A percentile compares a stretch with the other conserved stretches of the same genome.
Evolutionary conservation across 2,888 invertebrate genomes (phyloP).

Genomic region (Drymonia ruficornis): DNA sequence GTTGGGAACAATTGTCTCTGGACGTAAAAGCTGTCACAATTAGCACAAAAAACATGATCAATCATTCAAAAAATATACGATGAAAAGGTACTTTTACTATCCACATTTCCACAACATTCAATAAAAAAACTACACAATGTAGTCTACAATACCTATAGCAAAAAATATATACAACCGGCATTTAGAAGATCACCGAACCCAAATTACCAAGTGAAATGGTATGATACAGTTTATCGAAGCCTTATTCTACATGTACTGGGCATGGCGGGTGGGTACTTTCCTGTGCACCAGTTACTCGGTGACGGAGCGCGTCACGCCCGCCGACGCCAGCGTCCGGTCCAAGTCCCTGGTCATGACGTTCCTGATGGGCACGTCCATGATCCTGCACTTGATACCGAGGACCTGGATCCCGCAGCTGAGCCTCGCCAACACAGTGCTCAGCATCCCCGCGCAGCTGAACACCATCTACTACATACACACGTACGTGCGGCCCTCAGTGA

Average conservation of each 20-base stretch:
- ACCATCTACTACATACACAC: slow-evolving; percentile 48
- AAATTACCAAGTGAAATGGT: slow-evolving; percentile 6
- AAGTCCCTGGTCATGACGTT: slow-evolving; percentile 35
- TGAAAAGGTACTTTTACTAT: neutral
- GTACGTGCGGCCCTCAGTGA: slow-evolving; percentile 41
- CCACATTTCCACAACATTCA: neutral
- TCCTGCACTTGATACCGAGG: slow-evolving; percentile 37
- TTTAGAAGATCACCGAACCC: too few species aligned
- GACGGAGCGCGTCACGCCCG: slow-evolving; percentile 39
- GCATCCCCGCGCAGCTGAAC: slow-evolving; percentile 52
- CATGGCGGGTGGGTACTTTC: slow-evolving; percentile 47
- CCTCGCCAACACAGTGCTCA: slow-evolving; percentile 46
- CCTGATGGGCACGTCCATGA: slow-evolving; percentile 30
- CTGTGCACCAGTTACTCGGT: slow-evolving; percentile 50
- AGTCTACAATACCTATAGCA: too few species aligned
- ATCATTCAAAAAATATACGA: neutral
- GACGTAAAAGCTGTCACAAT: too few species aligned
- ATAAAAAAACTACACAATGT: neutral
- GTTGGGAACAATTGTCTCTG: too few species aligned
- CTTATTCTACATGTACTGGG: slow-evolving; percentile 42
- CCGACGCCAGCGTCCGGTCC: slow-evolving; percentile 25
- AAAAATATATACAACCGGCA: too few species aligned
- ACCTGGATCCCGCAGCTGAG: slow-evolving; percentile 45
- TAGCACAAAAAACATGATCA: neutral
- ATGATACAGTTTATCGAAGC: slow-evolving; percentile 28